Conservation (phyloP, 1,140 invertebrate genomes). For the Zaprionus davidi region DNA sequence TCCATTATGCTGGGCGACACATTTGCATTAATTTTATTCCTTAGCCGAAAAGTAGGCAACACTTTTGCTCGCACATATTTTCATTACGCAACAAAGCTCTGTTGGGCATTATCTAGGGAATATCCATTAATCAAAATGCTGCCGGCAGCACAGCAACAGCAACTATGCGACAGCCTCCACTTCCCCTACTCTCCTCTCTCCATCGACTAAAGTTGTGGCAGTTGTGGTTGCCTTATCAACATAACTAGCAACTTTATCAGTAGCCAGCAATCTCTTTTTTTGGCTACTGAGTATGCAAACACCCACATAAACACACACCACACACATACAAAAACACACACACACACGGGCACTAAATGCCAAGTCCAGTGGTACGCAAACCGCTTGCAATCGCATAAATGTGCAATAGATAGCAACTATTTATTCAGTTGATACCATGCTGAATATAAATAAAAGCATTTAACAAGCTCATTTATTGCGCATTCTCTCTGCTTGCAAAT, state of each 20-base stretch:
- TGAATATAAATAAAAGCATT: not conserved
- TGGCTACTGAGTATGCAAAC: not conserved
- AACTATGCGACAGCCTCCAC: slow-evolving; percentile 16
- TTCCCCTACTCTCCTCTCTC: not conserved
- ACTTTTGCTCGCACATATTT: slow-evolving; percentile 29
- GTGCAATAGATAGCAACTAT: slow-evolving; percentile 1
- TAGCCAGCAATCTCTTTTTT: slow-evolving; percentile 45
- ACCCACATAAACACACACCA: not conserved
- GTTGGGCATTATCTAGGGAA: slow-evolving; percentile 14
- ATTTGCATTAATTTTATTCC: slow-evolving; percentile 21
- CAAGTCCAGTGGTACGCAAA: not conserved
- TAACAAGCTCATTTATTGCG: not conserved
- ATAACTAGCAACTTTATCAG: slow-evolving; percentile 48
- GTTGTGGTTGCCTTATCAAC: not conserved
- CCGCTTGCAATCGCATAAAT: not conserved
- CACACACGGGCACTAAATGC: not conserved
- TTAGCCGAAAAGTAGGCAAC: slow-evolving; percentile 47
- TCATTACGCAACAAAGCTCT: slow-evolving; percentile 10
- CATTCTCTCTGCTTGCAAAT: not conserved
- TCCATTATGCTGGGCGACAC: not conserved
- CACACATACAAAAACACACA: too few species aligned
- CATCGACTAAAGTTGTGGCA: slow-evolving; percentile 1
- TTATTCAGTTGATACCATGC: not conserved
- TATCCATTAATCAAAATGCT: slow-evolving; percentile 60
- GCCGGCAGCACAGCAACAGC: not conserved